These are phyloP conservation scores for Latrodectus hesperus DNA, from an alignment of 2,888 invertebrate genomes.

Conservation along the genomic window DNA sequence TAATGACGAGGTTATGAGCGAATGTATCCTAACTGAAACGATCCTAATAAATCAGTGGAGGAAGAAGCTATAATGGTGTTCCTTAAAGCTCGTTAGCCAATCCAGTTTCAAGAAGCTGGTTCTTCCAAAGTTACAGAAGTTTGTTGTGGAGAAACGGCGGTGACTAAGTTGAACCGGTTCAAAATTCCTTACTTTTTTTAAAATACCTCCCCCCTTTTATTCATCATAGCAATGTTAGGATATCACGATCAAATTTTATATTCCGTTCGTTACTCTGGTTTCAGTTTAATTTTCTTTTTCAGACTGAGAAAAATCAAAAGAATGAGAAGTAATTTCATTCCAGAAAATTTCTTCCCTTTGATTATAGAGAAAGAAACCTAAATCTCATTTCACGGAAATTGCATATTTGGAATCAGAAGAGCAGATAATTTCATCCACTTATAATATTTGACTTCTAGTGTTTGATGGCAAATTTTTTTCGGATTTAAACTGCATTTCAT, in stretches of 20 bases:
- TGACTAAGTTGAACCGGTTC: conserved; percentile 24
- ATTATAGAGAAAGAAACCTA: conserved; percentile 19
- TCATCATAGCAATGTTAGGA: background rate
- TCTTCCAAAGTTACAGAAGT: conserved; percentile 14
- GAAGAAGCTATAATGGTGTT: conserved; percentile 41
- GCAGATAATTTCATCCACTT: conserved; percentile 6
- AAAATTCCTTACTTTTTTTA: conserved; percentile 1
- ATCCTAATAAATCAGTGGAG: conserved; percentile 56
- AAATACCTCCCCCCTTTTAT: background rate
- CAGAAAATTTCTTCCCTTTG: conserved; percentile 12
- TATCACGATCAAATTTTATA: background rate
- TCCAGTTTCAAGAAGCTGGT: conserved; percentile 10
- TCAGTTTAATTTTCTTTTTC: background rate
- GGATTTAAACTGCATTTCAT: too few species aligned
- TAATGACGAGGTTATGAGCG: conserved; percentile 56
- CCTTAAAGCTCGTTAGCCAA: conserved; percentile 55
- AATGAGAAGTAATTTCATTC: conserved; percentile 40
- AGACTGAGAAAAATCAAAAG: background rate
- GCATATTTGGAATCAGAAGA: conserved; percentile 26
- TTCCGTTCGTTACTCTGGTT: background rate
- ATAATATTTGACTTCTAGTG: background rate
- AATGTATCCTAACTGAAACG: conserved; percentile 52
- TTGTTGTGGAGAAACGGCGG: conserved; percentile 32
- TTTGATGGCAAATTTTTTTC: background rate
- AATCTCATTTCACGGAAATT: conserved; percentile 29